Percentiles rank a stretch among this genome's conserved stretches.
phyloP scores from a whole-genome alignment of 2,888 invertebrate genomes.

The Belgica antarctica region DNA sequence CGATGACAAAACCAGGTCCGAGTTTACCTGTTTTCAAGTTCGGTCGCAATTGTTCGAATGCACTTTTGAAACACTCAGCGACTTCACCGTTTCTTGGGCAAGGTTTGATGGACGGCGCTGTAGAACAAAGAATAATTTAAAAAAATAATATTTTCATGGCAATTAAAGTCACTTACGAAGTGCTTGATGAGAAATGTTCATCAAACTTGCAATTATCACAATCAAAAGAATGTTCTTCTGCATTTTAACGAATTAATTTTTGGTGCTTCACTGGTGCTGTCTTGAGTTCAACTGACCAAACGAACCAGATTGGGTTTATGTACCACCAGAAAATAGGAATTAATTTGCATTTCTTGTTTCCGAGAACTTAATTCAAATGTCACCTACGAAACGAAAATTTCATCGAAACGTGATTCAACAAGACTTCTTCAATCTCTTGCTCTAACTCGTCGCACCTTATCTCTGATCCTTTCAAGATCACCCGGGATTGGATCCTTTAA shows the following conservation, averaged over 20 bases:
- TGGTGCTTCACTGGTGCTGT: neutral
- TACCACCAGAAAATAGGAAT: neutral
- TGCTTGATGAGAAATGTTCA: neutral
- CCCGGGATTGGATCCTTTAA: no score
- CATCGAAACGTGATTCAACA: no score
- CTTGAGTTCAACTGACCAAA: neutral
- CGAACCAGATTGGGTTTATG: no score
- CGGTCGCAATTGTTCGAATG: neutral
- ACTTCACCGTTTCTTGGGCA: neutral
- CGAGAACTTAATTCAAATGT: neutral
- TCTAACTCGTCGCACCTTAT: no score
- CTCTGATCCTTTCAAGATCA: no score
- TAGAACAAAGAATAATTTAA: neutral
- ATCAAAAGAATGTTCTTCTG: neutral
- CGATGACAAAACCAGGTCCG: neutral
- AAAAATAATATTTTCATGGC: constrained; percentile 9
- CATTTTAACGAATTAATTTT: constrained; percentile 12
- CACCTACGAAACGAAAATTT: no score
- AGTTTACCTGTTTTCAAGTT: neutral
- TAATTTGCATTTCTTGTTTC: constrained; percentile 7
- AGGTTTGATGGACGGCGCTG: neutral
- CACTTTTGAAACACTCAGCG: constrained; percentile 14
- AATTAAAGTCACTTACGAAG: neutral
- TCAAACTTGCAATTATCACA: constrained; percentile 6
- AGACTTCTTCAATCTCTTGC: no score